Conservation (phyloP, 1,140 invertebrate genomes). For the Helicoverpa zea region DNA sequence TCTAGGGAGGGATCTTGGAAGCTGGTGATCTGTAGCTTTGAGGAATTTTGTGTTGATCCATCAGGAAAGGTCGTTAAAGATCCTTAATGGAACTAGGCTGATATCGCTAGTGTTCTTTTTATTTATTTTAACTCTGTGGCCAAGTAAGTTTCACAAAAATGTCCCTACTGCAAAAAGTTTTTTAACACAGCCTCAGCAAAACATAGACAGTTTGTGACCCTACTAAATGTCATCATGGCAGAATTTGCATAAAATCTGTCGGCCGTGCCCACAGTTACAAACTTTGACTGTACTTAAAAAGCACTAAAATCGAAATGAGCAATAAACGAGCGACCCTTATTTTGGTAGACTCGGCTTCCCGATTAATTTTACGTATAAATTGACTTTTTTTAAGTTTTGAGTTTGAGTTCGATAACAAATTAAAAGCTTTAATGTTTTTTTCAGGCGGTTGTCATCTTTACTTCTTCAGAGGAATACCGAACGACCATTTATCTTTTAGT, state of each 20-base stretch:
- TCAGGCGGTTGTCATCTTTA: slow-evolving; percentile 35
- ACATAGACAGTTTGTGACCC: slow-evolving; percentile 76
- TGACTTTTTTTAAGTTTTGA: slow-evolving; percentile 36
- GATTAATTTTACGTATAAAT: slow-evolving; percentile 52
- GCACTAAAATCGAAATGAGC: slow-evolving; percentile 79
- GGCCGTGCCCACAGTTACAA: slow-evolving; percentile 70
- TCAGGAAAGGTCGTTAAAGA: slow-evolving; percentile 50
- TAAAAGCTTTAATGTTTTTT: slow-evolving; percentile 47
- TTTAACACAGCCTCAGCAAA: slow-evolving; percentile 60
- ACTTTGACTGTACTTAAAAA: slow-evolving; percentile 80
- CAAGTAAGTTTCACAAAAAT: not conserved
- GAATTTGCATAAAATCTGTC: slow-evolving; percentile 83
- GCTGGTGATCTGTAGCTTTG: slow-evolving; percentile 51
- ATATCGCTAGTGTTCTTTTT: not conserved
- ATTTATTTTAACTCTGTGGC: no score
- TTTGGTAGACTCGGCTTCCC: slow-evolving; percentile 52
- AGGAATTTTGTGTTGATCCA: slow-evolving; percentile 50
- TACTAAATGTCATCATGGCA: slow-evolving; percentile 77
- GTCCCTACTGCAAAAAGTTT: not conserved
- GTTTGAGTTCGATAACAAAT: slow-evolving; percentile 31
- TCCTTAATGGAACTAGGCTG: slow-evolving; percentile 50
- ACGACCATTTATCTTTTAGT: slow-evolving; percentile 43
- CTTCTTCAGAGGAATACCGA: slow-evolving; percentile 38
- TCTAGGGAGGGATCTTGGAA: slow-evolving; percentile 6
- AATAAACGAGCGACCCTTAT: slow-evolving; percentile 75